Base-by-base conservation (phyloP, 2,113 vertebrate genomes). In the Onychostruthus taczanowskii region DNA sequence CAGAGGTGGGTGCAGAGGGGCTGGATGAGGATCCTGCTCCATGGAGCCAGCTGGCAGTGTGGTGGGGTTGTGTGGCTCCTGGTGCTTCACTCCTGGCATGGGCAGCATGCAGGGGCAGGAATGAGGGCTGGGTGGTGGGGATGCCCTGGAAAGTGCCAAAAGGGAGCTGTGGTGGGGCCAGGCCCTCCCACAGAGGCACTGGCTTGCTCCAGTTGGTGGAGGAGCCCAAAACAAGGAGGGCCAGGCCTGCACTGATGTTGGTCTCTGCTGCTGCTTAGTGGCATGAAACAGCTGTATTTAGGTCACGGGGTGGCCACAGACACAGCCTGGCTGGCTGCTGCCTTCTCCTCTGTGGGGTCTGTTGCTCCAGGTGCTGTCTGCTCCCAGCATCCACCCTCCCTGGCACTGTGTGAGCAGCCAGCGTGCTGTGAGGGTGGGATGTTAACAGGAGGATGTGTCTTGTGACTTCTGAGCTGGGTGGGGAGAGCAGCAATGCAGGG, bases 1-100 rank as follows among this genome's bases (percentile, higher is more conserved):
- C 3, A 10, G 90, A 73, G 86, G 88, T 66, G 82, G 86, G 47
- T 53, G 76, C 41, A 39, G 46, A 84, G 83, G 39, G 78, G 43
- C 81, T 87, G 87, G 41, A 3, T 80, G 50, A 73, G 72, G 83
- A 31, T 37, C 30, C 56, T 1, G 4, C 14, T 61, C n/a, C 0
- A 0, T 8, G 5, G 55, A 64, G 43, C 47, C 43, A 75, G 79
- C 85, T 83, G 94, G 59, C 22, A 16, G 6, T 21, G 63, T 5
- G 2, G 5, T 7, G 27, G 41, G 46, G 22, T 19, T 52, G 19
- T 10, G 7, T 27, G 3, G 70, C 62, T 52, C 35, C 70, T 72
- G 53, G 27, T 2, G 5, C 56, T 81, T 47, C 27, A 3, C 11
- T 74, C 37, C 44, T 3, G 3, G 50, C 3, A 9, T 0, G 0